Conservation (phyloP, 2,888 invertebrate species). For the Luperina testacea region DNA sequence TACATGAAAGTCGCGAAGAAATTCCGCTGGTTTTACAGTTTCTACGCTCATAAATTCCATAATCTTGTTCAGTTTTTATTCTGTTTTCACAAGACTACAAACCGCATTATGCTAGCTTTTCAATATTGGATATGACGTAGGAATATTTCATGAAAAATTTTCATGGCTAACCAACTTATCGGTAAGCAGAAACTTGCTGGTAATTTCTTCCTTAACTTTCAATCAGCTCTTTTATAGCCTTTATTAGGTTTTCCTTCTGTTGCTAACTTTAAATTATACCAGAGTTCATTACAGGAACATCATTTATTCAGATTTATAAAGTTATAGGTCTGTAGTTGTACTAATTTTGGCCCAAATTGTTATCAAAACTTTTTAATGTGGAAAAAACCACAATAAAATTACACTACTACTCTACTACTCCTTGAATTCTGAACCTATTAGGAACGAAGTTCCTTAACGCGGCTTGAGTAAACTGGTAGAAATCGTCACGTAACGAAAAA, state of each 20-base stretch:
- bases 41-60: background rate
- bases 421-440: background rate
- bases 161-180: conserved; percentile 4
- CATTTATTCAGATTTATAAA: conserved; percentile 17
- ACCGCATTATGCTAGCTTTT: background rate
- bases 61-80: background rate
- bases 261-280: background rate
- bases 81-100: background rate
- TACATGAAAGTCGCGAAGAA: conserved; percentile 1
- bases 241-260: conserved; percentile 1
- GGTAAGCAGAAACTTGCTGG: background rate
- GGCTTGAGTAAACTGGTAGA: background rate
- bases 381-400: background rate
- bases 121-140: conserved; percentile 8
- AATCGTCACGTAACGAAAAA: background rate
- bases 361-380: background rate
- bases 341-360: conserved; percentile 2
- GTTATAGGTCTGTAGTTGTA: background rate
- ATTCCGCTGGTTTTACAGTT: background rate
- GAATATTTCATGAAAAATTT: conserved; percentile 24
- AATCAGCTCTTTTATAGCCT: background rate
- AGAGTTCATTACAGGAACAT: conserved; percentile 7
- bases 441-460: background rate
- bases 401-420: background rate
- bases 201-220: conserved; percentile 15